phyloP scores from a whole-genome alignment of 1,140 invertebrate species.

The Aradophagus sp. region DNA sequence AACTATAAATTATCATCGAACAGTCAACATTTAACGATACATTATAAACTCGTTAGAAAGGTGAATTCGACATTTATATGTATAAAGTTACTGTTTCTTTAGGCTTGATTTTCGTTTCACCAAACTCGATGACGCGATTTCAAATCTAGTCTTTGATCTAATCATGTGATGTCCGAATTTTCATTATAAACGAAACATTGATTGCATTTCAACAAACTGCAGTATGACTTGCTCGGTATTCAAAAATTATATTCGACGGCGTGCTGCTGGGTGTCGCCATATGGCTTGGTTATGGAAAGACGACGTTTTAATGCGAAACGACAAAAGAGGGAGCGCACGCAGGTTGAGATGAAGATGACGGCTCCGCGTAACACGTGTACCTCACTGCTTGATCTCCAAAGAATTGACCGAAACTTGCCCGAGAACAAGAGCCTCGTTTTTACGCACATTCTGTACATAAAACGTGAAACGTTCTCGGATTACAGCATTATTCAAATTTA shows the following conservation, averaged over 20 bases:
- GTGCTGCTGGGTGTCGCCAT: slow-evolving; percentile 28
- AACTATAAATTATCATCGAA: too few species aligned
- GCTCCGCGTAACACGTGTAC: slow-evolving; percentile 38
- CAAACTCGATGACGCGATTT: too few species aligned
- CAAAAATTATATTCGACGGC: slow-evolving; percentile 39
- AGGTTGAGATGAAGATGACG: slow-evolving; percentile 38
- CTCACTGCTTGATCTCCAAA: slow-evolving; percentile 39
- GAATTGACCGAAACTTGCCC: slow-evolving; percentile 38
- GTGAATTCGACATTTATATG: too few species aligned
- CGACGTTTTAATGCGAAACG: slow-evolving; percentile 47
- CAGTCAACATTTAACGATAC: too few species aligned
- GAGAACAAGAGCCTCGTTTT: slow-evolving; percentile 15
- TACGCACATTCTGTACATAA: slow-evolving; percentile 7
- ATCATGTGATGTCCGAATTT: too few species aligned
- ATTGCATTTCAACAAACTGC: slow-evolving; percentile 28
- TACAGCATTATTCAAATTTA: slow-evolving; percentile 7
- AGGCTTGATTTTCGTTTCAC: too few species aligned
- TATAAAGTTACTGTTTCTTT: too few species aligned
- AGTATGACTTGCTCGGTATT: slow-evolving; percentile 40
- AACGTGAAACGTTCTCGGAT: slow-evolving; percentile 5
- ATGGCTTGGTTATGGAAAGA: slow-evolving; percentile 37
- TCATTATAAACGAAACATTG: slow-evolving; percentile 21
- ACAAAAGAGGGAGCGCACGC: slow-evolving; percentile 19
- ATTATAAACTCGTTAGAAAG: too few species aligned
- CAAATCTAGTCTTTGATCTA: too few species aligned